Percentiles rank a stretch among this genome's conserved stretches.
Conservation (phyloP, 2,113 vertebrate species). For the Phrynosoma blainvillii region DNA sequence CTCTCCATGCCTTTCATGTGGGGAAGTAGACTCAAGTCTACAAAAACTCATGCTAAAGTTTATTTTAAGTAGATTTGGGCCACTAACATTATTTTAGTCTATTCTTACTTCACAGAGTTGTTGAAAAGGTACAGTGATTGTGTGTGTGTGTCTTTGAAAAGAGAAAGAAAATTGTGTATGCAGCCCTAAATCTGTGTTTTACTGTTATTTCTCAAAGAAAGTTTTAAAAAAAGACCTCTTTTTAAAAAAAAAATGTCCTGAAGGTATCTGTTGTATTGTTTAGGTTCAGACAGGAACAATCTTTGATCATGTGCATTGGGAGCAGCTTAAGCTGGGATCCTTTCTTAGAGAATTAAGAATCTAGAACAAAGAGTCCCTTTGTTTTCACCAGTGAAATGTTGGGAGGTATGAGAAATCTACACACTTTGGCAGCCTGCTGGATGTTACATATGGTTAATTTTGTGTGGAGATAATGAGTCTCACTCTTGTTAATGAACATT, state of each 20-base stretch:
- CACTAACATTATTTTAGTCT: no score
- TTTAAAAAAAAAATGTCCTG: neutral
- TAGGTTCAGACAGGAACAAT: neutral
- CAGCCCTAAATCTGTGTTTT: neutral
- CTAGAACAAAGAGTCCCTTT: neutral
- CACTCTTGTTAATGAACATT: neutral
- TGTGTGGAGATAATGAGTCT: neutral
- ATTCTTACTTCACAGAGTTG: no score
- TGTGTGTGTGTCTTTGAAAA: no score
- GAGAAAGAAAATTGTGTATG: neutral
- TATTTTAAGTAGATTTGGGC: no score
- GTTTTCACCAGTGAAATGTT: neutral
- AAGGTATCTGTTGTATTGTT: neutral
- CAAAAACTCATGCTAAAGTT: no score
- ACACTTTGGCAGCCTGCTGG: neutral
- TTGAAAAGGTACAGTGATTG: no score
- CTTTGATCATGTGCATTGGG: neutral
- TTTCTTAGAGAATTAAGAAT: neutral
- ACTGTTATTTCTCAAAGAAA: neutral
- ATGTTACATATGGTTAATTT: neutral
- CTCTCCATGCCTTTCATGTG: no score
- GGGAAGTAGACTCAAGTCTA: no score
- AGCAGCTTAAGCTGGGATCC: neutral
- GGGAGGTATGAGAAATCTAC: neutral
- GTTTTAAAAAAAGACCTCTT: neutral